These are phyloP conservation scores for Neomorphus geoffroyi DNA, from an alignment of 2,797 vertebrate genomes.

Conservation along the genomic window DNA sequence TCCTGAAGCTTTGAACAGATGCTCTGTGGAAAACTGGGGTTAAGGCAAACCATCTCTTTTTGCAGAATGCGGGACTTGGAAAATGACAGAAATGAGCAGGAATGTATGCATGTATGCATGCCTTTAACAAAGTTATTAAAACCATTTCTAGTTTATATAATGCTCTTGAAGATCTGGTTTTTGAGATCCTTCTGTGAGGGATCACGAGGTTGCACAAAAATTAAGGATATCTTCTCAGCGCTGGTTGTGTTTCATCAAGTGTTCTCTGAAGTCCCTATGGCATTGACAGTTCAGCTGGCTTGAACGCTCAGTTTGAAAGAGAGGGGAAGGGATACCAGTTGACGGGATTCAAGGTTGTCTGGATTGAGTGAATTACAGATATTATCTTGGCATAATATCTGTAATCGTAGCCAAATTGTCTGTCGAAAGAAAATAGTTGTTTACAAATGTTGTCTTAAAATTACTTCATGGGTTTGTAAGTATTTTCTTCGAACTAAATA, in stretches of 20 bases:
- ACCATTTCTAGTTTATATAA: background rate
- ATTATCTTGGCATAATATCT: slow-evolving; percentile 43
- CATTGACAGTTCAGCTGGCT: slow-evolving; percentile 10
- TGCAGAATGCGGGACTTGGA: background rate
- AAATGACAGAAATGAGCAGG: background rate
- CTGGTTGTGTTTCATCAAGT: background rate
- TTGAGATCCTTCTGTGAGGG: background rate
- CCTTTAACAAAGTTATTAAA: background rate
- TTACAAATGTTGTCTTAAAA: slow-evolving; percentile 20
- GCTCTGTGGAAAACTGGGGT: background rate
- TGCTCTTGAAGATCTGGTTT: background rate
- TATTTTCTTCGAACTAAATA: slow-evolving; percentile 20
- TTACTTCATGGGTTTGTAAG: slow-evolving; percentile 22
- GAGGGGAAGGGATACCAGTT: slow-evolving; percentile 1
- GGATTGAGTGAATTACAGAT: slow-evolving; percentile 6
- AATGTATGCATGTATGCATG: background rate
- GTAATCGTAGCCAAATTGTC: slow-evolving; percentile 52
- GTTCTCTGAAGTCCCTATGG: slow-evolving; percentile 4
- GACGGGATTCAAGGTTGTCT: slow-evolving; percentile 24
- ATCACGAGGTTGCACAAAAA: background rate
- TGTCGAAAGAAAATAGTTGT: slow-evolving; percentile 57
- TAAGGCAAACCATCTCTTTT: background rate
- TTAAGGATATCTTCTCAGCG: background rate
- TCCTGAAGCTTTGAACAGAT: background rate
- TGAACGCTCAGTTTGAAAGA: slow-evolving; percentile 11